These are phyloP conservation scores for Lathamus discolor DNA, from an alignment of 2,113 vertebrate species.

Conservation along the genomic window DNA sequence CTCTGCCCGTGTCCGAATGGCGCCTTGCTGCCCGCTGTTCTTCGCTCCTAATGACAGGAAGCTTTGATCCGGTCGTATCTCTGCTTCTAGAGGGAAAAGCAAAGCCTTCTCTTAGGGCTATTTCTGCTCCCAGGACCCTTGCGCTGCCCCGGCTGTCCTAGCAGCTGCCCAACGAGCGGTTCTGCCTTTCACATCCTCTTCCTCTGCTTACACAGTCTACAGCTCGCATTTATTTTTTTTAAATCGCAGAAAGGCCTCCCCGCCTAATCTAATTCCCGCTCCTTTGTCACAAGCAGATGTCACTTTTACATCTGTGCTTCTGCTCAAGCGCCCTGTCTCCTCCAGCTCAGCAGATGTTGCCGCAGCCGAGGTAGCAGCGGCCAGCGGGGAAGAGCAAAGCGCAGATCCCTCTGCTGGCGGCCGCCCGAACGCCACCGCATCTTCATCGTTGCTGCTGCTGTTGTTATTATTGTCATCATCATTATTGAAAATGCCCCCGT, in stretches of 20 bases:
- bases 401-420: conserved; percentile 61
- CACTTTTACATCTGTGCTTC: conserved; percentile 92
- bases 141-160: neutral
- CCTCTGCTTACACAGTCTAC: conserved; percentile 14
- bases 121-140: conserved; percentile 19
- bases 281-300: conserved; percentile 90
- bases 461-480: neutral
- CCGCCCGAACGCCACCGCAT: neutral
- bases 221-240: neutral
- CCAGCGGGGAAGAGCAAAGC: neutral
- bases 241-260: conserved; percentile 76
- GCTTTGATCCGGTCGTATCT: neutral
- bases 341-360: conserved; percentile 80
- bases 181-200: conserved; percentile 1
- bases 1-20: accelerated
- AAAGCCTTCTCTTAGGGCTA: neutral
- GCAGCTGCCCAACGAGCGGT: conserved; percentile 32
- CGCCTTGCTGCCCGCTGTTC: neutral
- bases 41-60: accelerated
- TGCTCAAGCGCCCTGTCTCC: conserved; percentile 73
- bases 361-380: conserved; percentile 28
- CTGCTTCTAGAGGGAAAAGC: neutral
- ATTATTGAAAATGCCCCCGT: neutral
- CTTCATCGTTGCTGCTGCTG: neutral
- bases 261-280: conserved; percentile 88